phyloP scores from a whole-genome alignment of 2,113 vertebrate genomes.

The Brienomyrus longianalis region DNA sequence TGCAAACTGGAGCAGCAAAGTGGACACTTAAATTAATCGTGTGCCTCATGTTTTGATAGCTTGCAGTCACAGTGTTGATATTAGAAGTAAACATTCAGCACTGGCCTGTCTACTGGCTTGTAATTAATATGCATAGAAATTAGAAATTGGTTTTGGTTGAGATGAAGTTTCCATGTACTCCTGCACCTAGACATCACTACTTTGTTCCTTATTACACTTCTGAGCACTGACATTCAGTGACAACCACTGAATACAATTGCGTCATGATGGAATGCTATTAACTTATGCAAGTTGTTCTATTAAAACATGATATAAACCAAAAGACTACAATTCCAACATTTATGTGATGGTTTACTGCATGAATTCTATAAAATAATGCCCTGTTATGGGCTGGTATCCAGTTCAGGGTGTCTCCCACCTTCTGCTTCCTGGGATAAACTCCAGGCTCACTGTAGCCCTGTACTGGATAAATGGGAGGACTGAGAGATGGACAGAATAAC shows the following conservation, averaged over 20 bases:
- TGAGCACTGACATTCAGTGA: not conserved
- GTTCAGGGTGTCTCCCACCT: not conserved
- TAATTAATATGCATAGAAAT: not conserved
- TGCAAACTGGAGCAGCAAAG: not conserved
- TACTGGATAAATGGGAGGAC: not conserved
- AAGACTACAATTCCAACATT: not conserved
- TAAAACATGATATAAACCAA: not conserved
- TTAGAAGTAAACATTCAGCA: not conserved
- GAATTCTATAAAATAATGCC: not conserved
- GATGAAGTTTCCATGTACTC: not conserved
- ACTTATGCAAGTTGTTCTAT: not conserved
- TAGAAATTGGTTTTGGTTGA: not conserved
- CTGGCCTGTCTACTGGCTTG: not conserved
- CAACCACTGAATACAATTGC: not conserved
- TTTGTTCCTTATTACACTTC: not conserved
- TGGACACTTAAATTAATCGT: not conserved
- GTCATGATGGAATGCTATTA: not conserved
- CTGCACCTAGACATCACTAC: not conserved
- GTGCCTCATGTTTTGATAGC: not conserved
- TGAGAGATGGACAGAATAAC: not conserved
- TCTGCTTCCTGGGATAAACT: not conserved
- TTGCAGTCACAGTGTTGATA: not conserved
- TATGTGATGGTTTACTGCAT: not conserved
- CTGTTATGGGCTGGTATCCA: not conserved
- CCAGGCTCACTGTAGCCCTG: not conserved